phyloP scores from a whole-genome alignment of 2,888 invertebrate species.

The Aphelenchoides bicaudatus region DNA sequence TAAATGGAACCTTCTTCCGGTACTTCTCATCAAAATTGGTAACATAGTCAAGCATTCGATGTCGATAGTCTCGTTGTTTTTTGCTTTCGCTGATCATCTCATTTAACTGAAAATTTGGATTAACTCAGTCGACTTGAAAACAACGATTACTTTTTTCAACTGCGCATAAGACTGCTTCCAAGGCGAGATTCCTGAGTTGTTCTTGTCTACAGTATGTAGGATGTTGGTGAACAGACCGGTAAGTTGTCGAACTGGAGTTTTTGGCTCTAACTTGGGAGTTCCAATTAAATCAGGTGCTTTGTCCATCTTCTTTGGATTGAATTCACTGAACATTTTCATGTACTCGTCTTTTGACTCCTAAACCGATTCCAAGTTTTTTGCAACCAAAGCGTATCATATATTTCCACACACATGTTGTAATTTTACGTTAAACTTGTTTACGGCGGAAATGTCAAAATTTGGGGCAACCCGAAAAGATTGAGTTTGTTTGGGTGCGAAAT shows the following conservation, averaged over 20 bases:
- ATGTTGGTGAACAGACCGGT: constrained; percentile 24
- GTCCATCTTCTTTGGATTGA: background rate
- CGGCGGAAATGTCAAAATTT: too few species aligned
- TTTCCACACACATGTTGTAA: too few species aligned
- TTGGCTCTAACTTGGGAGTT: constrained; percentile 18
- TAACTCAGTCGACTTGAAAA: background rate
- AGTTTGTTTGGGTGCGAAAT: too few species aligned
- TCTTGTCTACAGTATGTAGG: constrained; percentile 21
- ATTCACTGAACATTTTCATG: too few species aligned
- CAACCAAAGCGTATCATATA: too few species aligned
- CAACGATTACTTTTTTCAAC: constrained; percentile 22
- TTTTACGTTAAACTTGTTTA: too few species aligned
- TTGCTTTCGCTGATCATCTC: constrained; percentile 22
- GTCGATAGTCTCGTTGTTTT: constrained; percentile 20
- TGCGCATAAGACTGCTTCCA: constrained; percentile 20
- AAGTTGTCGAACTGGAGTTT: constrained; percentile 16
- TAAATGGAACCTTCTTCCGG: constrained; percentile 27
- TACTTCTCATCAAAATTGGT: constrained; percentile 34
- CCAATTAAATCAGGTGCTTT: background rate
- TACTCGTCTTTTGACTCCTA: too few species aligned
- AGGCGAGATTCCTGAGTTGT: constrained; percentile 8
- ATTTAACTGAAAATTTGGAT: constrained; percentile 34
- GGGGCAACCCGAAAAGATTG: too few species aligned
- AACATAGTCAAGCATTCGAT: constrained; percentile 43
- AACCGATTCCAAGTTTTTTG: too few species aligned